Base-by-base conservation (phyloP, 1,140 invertebrate genomes). In the Nomia melanderi region DNA sequence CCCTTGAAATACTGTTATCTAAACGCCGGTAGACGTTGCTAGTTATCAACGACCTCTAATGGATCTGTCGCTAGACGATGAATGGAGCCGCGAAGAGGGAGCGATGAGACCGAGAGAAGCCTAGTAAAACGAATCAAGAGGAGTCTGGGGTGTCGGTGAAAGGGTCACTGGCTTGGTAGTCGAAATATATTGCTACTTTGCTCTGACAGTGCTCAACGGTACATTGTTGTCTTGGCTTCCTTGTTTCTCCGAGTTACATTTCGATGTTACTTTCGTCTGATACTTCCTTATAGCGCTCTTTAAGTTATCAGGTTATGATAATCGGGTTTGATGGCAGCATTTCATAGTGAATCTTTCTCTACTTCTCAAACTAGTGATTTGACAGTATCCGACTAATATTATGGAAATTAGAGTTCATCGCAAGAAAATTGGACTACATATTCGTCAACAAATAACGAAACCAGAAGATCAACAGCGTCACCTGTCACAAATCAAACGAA, bases 51-150 rank as follows among this genome's bases (percentile, higher is more conserved):
- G 39, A 44, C 33, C 23, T 47, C 54, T 62, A 71, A 77, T 77
- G 67, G 47, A 72, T 72, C 36, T 39, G 67, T 64, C 47, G 20
- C 31, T 76, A 23, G 64, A 54, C 57, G 27, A 71, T 39, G 17
- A 9, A 54, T 25, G 25, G 39, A 14, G 31, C 14, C 17, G 9
- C n/a, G 62, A 17, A 41, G 14, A 2, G 39, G 39, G 6, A 29
- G n/a, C n/a, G 25, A 50, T 44, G 60, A 53, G 56, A 27, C 33
- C 47, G 17, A 20, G 53, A 20, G 39, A 33, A 65, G 36, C 27
- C 41, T 20, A 23, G 54, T 17, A 50, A 33, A 60, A 72, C 29
- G 33, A 64, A 39, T 11, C 25, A 23, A 47, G 27, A 41, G 60
- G 44, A 64, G 12, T 23, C 8, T 3, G 29, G 54, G 3, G 5